Conservation (phyloP, 2,797 vertebrate species). For the Sebastes elongatus region DNA sequence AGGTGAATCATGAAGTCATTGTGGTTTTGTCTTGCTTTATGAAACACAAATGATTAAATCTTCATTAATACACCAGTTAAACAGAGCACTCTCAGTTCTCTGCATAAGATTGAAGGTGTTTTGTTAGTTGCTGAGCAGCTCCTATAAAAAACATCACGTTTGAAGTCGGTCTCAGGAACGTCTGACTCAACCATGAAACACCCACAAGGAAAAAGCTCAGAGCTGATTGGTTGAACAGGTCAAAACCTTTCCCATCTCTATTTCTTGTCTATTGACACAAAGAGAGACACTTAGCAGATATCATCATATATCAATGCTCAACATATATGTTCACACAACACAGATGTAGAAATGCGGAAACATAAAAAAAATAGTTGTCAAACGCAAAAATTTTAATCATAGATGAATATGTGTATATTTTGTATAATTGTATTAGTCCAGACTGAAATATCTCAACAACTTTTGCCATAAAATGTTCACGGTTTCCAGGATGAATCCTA, state of each 20-base stretch:
- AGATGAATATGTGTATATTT: background rate
- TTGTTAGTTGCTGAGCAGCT: constrained; percentile 41
- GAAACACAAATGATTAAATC: background rate
- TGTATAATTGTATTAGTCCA: background rate
- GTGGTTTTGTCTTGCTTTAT: background rate
- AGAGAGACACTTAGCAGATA: background rate
- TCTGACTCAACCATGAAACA: constrained; percentile 57
- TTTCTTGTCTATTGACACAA: constrained; percentile 29
- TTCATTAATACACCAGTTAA: background rate
- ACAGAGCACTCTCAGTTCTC: background rate
- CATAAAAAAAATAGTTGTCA: background rate
- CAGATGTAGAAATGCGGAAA: background rate
- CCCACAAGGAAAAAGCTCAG: constrained; percentile 19
- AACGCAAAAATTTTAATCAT: background rate
- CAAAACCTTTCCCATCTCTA: constrained; percentile 17
- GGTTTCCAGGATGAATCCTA: background rate
- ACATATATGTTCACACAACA: no score
- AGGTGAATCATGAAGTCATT: no score
- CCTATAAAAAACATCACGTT: constrained; percentile 45
- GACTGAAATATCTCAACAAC: background rate
- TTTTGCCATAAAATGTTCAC: background rate
- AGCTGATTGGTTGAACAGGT: constrained; percentile 24
- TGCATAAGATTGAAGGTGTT: constrained; percentile 23
- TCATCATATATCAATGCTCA: background rate
- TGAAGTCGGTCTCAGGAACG: constrained; percentile 31